Evolutionary conservation across 2,888 invertebrate genomes (phyloP).

Genomic region (Tetheella fluctuosa): DNA sequence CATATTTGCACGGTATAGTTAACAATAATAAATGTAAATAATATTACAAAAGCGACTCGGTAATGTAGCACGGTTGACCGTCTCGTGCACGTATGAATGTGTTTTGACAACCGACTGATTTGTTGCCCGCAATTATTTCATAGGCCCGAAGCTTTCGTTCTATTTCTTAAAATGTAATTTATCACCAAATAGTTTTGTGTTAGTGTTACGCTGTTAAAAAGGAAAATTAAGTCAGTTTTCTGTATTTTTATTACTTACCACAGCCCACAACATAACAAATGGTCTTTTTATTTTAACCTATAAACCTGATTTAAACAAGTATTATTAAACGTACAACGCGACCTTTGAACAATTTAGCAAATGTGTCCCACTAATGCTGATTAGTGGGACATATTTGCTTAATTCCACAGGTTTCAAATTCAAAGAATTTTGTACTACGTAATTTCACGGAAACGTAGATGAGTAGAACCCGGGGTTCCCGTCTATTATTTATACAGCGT

Average conservation of each 20-base stretch:
- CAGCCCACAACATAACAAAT: too few relatives aligned
- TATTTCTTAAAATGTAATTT: background rate
- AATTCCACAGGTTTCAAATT: conserved; percentile 1
- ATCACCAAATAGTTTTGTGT: too few relatives aligned
- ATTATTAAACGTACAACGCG: background rate
- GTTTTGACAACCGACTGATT: conserved; percentile 1
- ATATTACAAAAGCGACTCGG: background rate
- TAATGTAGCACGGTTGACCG: background rate
- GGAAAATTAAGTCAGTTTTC: too few relatives aligned
- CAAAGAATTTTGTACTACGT: background rate
- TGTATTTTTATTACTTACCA: too few relatives aligned
- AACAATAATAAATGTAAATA: background rate
- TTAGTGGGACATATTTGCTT: too few relatives aligned
- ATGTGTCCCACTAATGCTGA: background rate
- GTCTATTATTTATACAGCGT: conserved; percentile 4
- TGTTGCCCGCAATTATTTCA: background rate
- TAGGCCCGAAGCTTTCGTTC: background rate
- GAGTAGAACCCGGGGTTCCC: background rate
- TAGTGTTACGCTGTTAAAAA: too few relatives aligned
- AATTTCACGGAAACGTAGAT: background rate
- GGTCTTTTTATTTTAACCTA: too few relatives aligned
- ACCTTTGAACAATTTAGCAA: conserved; percentile 2
- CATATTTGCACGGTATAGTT: background rate
- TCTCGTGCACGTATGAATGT: background rate
- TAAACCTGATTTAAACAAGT: background rate